These are phyloP conservation scores for Peribatodes rhomboidaria DNA, from an alignment of 2,888 invertebrate genomes.

Conservation along the genomic window DNA sequence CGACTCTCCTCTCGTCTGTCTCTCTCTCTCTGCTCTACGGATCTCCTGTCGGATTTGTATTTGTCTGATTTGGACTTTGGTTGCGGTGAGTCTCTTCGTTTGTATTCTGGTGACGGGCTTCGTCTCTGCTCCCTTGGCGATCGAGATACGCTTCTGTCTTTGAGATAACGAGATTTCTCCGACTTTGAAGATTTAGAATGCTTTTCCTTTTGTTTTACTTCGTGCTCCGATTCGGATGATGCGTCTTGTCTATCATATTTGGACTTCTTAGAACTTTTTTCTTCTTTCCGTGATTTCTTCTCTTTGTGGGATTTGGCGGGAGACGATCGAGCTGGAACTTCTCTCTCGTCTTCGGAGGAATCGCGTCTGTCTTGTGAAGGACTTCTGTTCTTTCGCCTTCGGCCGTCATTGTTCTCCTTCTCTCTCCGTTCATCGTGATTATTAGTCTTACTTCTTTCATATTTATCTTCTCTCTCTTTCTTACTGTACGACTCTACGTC, in stretches of 20 bases:
- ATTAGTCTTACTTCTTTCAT: constrained; percentile 52
- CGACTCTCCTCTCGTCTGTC: constrained; percentile 56
- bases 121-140: constrained; percentile 57
- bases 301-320: constrained; percentile 60
- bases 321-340: constrained; percentile 51
- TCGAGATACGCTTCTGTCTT: constrained; percentile 56
- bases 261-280: constrained; percentile 63
- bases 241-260: constrained; percentile 58
- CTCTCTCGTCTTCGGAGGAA: constrained; percentile 63
- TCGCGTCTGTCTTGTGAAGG: constrained; percentile 64
- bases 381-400: constrained; percentile 63
- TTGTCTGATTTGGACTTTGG: constrained; percentile 62
- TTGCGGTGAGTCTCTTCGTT: constrained; percentile 61
- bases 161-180: constrained; percentile 59
- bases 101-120: constrained; percentile 62
- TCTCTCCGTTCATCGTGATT: constrained; percentile 53
- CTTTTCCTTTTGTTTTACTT: constrained; percentile 63
- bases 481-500: constrained; percentile 53
- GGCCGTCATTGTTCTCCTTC: constrained; percentile 27
- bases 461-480: constrained; percentile 52
- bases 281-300: constrained; percentile 61
- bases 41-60: constrained; percentile 58
- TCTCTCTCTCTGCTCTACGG: constrained; percentile 59
- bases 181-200: constrained; percentile 48
- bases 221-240: constrained; percentile 70